Conservation (phyloP, 2,797 vertebrate genomes). For the Anableps anableps region DNA sequence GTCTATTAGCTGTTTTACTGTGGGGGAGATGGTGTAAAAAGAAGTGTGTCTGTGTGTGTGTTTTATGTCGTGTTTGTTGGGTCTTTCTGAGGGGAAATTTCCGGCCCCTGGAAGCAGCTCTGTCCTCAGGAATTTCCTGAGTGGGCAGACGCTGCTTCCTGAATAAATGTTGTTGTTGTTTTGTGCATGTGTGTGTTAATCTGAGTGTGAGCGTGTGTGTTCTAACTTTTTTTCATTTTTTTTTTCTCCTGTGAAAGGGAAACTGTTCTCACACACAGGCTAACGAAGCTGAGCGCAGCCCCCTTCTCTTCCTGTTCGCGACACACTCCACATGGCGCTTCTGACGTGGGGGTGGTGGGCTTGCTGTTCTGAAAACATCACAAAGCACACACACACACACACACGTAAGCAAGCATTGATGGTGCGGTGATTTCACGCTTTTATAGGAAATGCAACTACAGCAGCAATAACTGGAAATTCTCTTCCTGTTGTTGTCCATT, state of each 20-base stretch:
- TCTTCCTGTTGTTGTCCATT: conserved; percentile 7
- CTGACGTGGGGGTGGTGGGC: conserved; percentile 7
- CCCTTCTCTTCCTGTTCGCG: conserved; percentile 74
- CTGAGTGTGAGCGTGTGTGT: conserved; percentile 27
- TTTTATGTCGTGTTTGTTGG: conserved; percentile 46
- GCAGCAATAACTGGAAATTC: conserved; percentile 1
- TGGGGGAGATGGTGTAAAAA: conserved; percentile 30
- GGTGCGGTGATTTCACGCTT: conserved; percentile 16
- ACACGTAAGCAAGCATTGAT: neutral
- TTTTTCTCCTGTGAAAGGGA: conserved; percentile 89
- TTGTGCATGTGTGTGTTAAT: conserved; percentile 37
- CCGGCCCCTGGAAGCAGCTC: conserved; percentile 96
- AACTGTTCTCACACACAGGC: conserved; percentile 85
- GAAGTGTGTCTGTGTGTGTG: conserved; percentile 30
- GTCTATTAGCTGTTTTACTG: conserved; percentile 42
- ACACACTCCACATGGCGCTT: conserved; percentile 68
- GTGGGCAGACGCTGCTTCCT: conserved; percentile 98
- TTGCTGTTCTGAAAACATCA: conserved; percentile 22
- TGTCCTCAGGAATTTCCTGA: conserved; percentile 99
- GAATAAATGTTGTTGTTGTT: conserved; percentile 88
- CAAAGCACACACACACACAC: neutral
- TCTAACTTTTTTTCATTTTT: conserved; percentile 47
- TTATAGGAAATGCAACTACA: conserved; percentile 11
- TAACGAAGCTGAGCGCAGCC: conserved; percentile 59
- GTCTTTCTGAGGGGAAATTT: conserved; percentile 95